phyloP scores from a whole-genome alignment of 2,888 invertebrate species.

The Seira sanloemensis region DNA sequence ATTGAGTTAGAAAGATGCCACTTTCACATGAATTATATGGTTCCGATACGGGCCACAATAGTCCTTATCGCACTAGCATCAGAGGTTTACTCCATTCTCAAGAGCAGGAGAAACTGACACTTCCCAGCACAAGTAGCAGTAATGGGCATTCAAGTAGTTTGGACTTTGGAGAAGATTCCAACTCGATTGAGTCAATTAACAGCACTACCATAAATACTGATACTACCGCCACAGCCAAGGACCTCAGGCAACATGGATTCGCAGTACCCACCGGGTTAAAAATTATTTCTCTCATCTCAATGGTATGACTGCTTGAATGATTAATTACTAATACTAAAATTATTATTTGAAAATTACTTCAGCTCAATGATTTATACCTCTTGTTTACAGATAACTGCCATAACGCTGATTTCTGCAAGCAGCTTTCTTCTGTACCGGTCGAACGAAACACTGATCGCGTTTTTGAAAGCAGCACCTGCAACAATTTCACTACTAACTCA shows the following conservation, averaged over 20 bases:
- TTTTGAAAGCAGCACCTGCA: conserved; percentile 65
- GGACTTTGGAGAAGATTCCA: conserved; percentile 51
- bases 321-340: neutral
- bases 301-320: too few species aligned
- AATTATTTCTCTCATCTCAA: conserved; percentile 61
- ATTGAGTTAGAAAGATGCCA: conserved; percentile 28
- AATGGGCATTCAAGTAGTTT: conserved; percentile 54
- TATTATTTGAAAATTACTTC: neutral
- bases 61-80: conserved; percentile 47
- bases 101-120: conserved; percentile 51
- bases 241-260: conserved; percentile 50
- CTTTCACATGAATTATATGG: conserved; percentile 38
- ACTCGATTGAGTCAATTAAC: conserved; percentile 53
- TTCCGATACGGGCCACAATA: conserved; percentile 29
- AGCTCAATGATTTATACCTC: neutral
- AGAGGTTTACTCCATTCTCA: conserved; percentile 51
- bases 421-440: conserved; percentile 63
- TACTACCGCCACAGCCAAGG: conserved; percentile 52
- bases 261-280: conserved; percentile 66
- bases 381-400: conserved; percentile 59
- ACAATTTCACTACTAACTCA: conserved; percentile 60
- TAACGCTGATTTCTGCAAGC: conserved; percentile 60
- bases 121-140: conserved; percentile 43
- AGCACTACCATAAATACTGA: conserved; percentile 51
- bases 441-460: conserved; percentile 61